Evolutionary conservation across 2,113 vertebrate species (phyloP).

Genomic region (Ailuropoda melanoleuca): DNA sequence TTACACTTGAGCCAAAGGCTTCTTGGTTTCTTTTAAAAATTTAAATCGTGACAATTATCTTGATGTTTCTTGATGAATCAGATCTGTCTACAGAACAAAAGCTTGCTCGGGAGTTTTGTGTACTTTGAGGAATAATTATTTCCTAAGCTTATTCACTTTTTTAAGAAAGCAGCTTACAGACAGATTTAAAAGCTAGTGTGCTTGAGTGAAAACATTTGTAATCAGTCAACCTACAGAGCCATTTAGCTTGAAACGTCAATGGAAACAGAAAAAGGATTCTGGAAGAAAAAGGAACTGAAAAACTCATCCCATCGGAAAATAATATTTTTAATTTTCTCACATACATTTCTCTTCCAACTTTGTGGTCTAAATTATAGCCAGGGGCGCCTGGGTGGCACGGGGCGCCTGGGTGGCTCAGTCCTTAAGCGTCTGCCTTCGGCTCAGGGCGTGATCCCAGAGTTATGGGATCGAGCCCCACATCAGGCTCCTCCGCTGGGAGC

Average conservation of each 20-base stretch:
- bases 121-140: slow-evolving; percentile 81
- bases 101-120: slow-evolving; percentile 77
- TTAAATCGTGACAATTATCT: slow-evolving; percentile 90
- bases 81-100: slow-evolving; percentile 84
- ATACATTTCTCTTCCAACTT: slow-evolving; percentile 50
- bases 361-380: not conserved
- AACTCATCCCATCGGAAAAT: slow-evolving; percentile 56
- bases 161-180: slow-evolving; percentile 80
- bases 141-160: slow-evolving; percentile 84
- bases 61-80: slow-evolving; percentile 88
- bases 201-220: slow-evolving; percentile 84
- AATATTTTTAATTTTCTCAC: slow-evolving; percentile 31
- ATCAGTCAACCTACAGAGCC: slow-evolving; percentile 80
- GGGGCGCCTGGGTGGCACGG: too few relatives aligned
- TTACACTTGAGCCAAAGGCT: slow-evolving; percentile 84
- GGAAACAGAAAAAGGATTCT: slow-evolving; percentile 68
- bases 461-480: too few relatives aligned
- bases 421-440: too few relatives aligned
- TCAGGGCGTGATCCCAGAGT: too few relatives aligned
- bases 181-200: slow-evolving; percentile 82
- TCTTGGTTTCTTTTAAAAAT: slow-evolving; percentile 86
- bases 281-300: slow-evolving; percentile 62
- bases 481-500: too few relatives aligned
- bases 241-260: slow-evolving; percentile 75
- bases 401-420: too few relatives aligned